Conservation (phyloP, 2,888 invertebrate genomes). For the Frankliniella fusca region DNA sequence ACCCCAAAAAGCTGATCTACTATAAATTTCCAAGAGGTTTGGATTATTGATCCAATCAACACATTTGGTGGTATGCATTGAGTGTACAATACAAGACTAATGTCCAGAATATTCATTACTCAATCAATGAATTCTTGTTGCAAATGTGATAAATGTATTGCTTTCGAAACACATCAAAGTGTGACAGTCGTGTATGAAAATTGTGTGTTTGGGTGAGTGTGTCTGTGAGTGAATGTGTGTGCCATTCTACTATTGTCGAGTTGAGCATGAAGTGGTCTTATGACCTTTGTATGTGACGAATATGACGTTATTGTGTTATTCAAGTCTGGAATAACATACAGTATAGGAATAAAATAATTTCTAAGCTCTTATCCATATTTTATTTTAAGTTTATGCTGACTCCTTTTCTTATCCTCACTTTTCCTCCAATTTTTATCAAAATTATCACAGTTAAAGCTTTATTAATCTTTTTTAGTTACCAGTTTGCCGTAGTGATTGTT, state of each 20-base stretch:
- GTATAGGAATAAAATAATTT: neutral
- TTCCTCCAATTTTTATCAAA: neutral
- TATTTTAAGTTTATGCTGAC: neutral
- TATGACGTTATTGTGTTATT: neutral
- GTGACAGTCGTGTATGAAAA: neutral
- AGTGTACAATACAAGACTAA: neutral
- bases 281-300: no score
- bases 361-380: neutral
- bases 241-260: neutral
- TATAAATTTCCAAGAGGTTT: neutral
- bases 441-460: neutral
- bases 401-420: no score
- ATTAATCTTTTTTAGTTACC: neutral
- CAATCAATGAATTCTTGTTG: no score
- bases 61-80: neutral
- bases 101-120: no score
- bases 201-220: neutral
- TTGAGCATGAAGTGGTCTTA: no score
- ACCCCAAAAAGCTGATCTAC: neutral
- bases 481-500: slow-evolving; percentile 35
- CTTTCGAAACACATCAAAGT: neutral
- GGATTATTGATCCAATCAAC: neutral
- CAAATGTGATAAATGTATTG: neutral
- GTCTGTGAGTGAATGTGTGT: neutral
- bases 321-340: neutral